Base-by-base conservation (phyloP, 2,797 vertebrate genomes). In the Sebastes miniatus region DNA sequence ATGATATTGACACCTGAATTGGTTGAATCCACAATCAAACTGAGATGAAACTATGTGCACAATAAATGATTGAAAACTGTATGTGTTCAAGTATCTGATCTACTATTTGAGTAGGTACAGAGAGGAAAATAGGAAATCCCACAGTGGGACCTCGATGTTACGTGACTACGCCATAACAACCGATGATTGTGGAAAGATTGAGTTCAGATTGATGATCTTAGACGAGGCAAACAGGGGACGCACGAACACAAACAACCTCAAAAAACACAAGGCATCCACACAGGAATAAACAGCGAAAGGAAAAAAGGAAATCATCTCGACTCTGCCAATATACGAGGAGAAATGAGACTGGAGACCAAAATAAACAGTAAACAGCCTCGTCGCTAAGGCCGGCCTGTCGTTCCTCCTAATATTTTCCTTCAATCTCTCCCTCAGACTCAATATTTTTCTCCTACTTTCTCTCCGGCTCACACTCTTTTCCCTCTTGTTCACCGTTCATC, bases 341-440 rank as follows among this genome's bases (percentile, higher is more conserved):
- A 85, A 87, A 91, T 84, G 88, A 91, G 90, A 83, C 76, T 22
- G 29, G 86, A 88, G 86, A 93, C 74, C 73, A 87, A 90, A 91
- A 91, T 83, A 90, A 92, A 89, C 90, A 86, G 81, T 86, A 89
- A 88, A 91, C 90, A 90, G 71, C 8, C 70, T 83, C 69, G 86
- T 92, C 81, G 39, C 89, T 79, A 68, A 85, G 89, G 79, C 88
- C 43, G 7, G 59, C 39, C 83, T 76, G 87, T 88, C 78, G 12
- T 61, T 85, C 57, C 74, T 71, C 47, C 86, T 87, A 83, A 90
- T 84, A 86, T 87, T 80, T 85, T 66, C 73, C 59, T 73, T 85
- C 73, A 69, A 59, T 92, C 75, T 76, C 61, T 52, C 25, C 65
- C 25, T 78, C 16, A 18, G 36, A 32, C 59, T 69, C 31, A 29